Evolutionary conservation across 2,888 invertebrate genomes (phyloP).

Genomic region (Drosophila dives): DNA sequence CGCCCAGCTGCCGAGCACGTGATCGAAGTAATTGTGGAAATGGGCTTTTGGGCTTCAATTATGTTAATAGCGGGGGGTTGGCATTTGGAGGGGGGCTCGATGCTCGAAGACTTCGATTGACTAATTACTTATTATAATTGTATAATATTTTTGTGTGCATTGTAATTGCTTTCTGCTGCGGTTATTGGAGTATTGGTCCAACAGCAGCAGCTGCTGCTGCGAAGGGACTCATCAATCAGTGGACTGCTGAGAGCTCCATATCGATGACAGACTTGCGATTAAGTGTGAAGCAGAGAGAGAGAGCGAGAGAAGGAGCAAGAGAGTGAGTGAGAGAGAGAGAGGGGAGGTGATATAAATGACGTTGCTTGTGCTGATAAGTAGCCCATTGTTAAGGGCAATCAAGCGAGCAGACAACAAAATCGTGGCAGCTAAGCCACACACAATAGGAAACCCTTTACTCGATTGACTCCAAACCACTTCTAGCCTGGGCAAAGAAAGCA

Average conservation of each 20-base stretch:
- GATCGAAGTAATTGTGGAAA: slow-evolving; percentile 54
- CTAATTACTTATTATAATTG: slow-evolving; percentile 67
- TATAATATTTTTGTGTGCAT: slow-evolving; percentile 34
- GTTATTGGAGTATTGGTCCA: slow-evolving; percentile 12
- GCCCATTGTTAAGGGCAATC: slow-evolving; percentile 28
- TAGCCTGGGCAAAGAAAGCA: background rate
- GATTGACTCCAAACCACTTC: background rate
- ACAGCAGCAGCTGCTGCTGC: slow-evolving; percentile 16
- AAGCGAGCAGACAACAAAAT: slow-evolving; percentile 14
- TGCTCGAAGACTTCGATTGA: slow-evolving; percentile 51
- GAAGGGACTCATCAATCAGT: slow-evolving; percentile 46
- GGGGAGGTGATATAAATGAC: slow-evolving; percentile 3
- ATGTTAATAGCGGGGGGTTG: slow-evolving; percentile 46
- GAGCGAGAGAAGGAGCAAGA: background rate
- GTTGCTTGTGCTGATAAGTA: slow-evolving; percentile 22
- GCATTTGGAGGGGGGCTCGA: background rate
- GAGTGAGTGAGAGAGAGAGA: background rate
- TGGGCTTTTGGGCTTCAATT: slow-evolving; percentile 62
- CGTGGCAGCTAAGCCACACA: slow-evolving; percentile 21
- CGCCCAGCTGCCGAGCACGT: slow-evolving; percentile 43
- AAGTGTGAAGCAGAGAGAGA: background rate
- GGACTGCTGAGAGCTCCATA: slow-evolving; percentile 28
- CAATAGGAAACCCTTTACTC: slow-evolving; percentile 9
- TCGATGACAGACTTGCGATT: slow-evolving; percentile 20
- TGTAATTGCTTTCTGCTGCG: slow-evolving; percentile 29